Evolutionary conservation across 2,888 invertebrate genomes (phyloP).

Genomic region (Danaus chrysippus): DNA sequence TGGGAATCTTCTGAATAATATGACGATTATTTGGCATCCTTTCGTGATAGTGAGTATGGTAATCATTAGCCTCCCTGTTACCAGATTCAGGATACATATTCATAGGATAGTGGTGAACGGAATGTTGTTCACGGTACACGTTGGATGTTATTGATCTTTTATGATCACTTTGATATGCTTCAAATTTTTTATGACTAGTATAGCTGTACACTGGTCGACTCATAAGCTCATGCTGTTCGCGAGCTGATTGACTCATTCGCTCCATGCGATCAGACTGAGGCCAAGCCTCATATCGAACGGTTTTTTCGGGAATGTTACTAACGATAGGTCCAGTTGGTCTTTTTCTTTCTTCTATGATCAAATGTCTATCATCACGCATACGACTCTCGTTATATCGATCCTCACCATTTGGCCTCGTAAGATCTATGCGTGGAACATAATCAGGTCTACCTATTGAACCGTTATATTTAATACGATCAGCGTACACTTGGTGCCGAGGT

Average conservation of each 20-base stretch:
- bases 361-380: constrained; percentile 64
- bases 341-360: constrained; percentile 69
- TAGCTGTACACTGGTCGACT: constrained; percentile 70
- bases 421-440: constrained; percentile 71
- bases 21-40: constrained; percentile 56
- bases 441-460: constrained; percentile 52
- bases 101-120: constrained; percentile 55
- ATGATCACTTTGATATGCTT: constrained; percentile 67
- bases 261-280: constrained; percentile 68
- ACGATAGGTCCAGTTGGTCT: constrained; percentile 60
- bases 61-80: constrained; percentile 55
- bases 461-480: constrained; percentile 57
- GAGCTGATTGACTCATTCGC: constrained; percentile 54
- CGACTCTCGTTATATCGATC: constrained; percentile 57
- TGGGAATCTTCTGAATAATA: constrained; percentile 65
- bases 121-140: constrained; percentile 55
- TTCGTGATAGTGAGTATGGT: constrained; percentile 59
- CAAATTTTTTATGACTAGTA: constrained; percentile 65
- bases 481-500: constrained; percentile 57
- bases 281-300: constrained; percentile 70
- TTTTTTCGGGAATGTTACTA: constrained; percentile 75
- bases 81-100: constrained; percentile 50
- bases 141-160: constrained; percentile 49
- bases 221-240: constrained; percentile 68
- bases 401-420: constrained; percentile 57